phyloP scores from a whole-genome alignment of 2,113 vertebrate genomes.

The Steatornis caripensis region DNA sequence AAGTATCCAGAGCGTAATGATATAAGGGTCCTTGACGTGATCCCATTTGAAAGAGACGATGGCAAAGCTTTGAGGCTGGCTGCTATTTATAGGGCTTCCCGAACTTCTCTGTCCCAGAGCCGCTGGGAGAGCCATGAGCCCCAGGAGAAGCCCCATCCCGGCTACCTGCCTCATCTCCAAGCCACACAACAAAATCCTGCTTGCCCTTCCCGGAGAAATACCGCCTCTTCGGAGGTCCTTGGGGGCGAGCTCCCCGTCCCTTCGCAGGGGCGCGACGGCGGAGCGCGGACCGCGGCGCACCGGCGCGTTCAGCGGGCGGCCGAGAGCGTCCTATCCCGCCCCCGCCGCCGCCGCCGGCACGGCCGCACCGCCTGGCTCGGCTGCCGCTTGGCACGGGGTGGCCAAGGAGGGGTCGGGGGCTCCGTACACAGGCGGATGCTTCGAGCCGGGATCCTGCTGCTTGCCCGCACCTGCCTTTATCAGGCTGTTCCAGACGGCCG shows the following conservation, averaged over 20 bases:
- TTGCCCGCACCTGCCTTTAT: slow-evolving; percentile 63
- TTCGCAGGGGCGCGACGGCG: not conserved
- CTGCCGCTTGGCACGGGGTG: not conserved
- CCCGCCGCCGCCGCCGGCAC: fast-evolving
- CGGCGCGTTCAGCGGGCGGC: not conserved
- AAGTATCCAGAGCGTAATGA: slow-evolving; percentile 84
- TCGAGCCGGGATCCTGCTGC: not conserved
- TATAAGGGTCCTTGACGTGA: slow-evolving; percentile 83
- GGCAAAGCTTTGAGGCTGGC: slow-evolving; percentile 46
- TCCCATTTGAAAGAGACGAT: slow-evolving; percentile 85
- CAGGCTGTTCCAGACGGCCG: not conserved
- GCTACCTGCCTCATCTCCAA: slow-evolving; percentile 13
- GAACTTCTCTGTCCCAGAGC: not conserved
- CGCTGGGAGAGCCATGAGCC: slow-evolving; percentile 11
- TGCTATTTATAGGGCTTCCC: not conserved
- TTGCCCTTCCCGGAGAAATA: slow-evolving; percentile 17
- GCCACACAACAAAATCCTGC: not conserved
- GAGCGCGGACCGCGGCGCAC: not conserved
- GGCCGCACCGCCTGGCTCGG: not conserved
- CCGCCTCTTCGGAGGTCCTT: slow-evolving; percentile 30
- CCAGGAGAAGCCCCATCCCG: not conserved
- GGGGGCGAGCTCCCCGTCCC: slow-evolving; percentile 5
- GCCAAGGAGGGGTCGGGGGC: not conserved
- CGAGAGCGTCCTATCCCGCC: not conserved
- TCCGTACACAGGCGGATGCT: not conserved